Conservation (phyloP, 2,113 vertebrate genomes). For the Hypanus sabinus region DNA sequence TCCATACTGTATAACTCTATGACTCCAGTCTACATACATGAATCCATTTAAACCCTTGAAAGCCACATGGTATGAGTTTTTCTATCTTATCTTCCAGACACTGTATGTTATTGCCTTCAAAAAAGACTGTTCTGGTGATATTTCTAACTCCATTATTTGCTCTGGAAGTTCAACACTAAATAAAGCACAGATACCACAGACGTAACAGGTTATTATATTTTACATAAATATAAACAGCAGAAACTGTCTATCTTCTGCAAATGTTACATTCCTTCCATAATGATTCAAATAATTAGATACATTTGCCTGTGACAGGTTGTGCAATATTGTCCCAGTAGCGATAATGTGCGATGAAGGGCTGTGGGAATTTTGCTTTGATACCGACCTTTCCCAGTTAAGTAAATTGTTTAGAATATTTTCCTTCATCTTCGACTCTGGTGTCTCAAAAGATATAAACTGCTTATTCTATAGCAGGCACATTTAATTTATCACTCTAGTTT, state of each 20-base stretch:
- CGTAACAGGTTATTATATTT: neutral
- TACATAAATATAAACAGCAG: neutral
- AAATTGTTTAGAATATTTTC: slow-evolving; percentile 29
- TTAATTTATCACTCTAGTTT: neutral
- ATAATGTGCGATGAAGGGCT: neutral
- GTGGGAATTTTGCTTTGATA: slow-evolving; percentile 1
- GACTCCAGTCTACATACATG: too few species aligned
- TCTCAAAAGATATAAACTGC: slow-evolving; percentile 21
- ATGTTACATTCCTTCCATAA: neutral
- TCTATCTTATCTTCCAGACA: too few species aligned
- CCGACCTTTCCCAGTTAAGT: neutral
- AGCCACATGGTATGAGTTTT: too few species aligned
- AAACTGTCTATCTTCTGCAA: neutral
- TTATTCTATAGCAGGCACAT: neutral
- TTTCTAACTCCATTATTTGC: too few species aligned
- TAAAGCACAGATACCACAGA: neutral
- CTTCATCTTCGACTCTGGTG: neutral
- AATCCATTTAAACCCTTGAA: too few species aligned
- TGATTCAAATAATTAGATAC: neutral
- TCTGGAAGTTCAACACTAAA: too few species aligned
- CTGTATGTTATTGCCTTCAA: too few species aligned
- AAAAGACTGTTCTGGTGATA: too few species aligned
- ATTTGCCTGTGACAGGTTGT: slow-evolving; percentile 16
- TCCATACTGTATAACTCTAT: too few species aligned
- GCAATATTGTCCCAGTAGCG: neutral